These are phyloP conservation scores for Tursiops truncatus DNA, from an alignment of 2,113 vertebrate genomes.

Conservation along the genomic window DNA sequence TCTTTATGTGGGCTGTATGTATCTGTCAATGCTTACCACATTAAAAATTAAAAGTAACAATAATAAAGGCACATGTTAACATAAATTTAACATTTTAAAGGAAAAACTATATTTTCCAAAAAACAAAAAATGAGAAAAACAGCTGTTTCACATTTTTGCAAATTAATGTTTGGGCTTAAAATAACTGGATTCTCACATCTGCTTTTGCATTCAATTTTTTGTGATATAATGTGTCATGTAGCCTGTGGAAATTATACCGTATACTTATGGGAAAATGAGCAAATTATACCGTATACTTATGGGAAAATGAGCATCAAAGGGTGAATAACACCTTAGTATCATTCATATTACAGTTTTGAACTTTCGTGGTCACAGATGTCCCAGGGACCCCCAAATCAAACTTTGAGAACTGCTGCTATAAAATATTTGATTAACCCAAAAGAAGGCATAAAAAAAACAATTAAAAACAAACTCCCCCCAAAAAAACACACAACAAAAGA, in stretches of 20 bases:
- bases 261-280: background rate
- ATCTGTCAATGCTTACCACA: background rate
- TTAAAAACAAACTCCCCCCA: background rate
- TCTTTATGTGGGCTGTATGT: background rate
- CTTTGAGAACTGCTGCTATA: background rate
- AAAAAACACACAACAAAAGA: background rate
- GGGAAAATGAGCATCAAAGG: background rate
- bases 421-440: background rate
- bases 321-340: background rate
- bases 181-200: background rate
- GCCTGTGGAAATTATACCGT: background rate
- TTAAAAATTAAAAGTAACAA: slow-evolving; percentile 19
- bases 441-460: background rate
- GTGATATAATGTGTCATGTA: background rate
- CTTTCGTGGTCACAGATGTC: background rate
- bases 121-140: background rate
- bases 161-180: background rate
- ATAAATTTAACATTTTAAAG: background rate
- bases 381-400: background rate
- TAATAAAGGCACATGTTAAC: background rate
- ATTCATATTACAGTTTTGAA: background rate
- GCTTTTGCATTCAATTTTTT: background rate
- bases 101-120: background rate
- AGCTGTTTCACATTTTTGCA: background rate
- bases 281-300: background rate